Evolutionary conservation across 2,888 invertebrate genomes (phyloP).

Genomic region (Agriopis marginaria): DNA sequence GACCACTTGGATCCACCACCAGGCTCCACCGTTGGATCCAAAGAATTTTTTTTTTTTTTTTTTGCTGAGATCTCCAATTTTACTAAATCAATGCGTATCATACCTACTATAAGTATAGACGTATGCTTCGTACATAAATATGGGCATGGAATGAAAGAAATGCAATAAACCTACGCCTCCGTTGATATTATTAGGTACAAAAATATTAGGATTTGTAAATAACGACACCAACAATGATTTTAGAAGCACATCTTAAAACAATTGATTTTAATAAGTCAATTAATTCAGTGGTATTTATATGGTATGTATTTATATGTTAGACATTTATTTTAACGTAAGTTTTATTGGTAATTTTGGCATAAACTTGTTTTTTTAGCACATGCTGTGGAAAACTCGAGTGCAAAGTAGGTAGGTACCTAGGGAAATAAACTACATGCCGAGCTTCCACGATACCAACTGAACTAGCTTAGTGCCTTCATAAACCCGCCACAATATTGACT

Average conservation of each 20-base stretch:
- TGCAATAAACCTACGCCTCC: not conserved
- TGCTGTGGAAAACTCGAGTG: not conserved
- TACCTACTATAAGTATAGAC: too few species aligned
- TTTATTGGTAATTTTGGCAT: not conserved
- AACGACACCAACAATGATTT: not conserved
- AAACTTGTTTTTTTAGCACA: not conserved
- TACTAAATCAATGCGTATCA: too few species aligned
- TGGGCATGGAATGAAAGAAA: too few species aligned
- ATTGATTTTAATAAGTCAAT: not conserved
- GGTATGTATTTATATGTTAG: not conserved
- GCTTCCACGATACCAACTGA: not conserved
- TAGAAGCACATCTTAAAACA: not conserved
- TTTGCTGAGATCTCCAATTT: too few species aligned
- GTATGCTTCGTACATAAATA: too few species aligned
- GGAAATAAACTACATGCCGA: not conserved
- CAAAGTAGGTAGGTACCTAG: not conserved
- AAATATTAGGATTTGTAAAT: not conserved
- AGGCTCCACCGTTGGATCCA: too few species aligned
- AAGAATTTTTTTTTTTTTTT: too few species aligned
- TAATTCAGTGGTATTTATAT: not conserved
- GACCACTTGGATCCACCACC: too few species aligned
- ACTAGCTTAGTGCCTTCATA: not conserved
- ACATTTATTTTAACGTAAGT: not conserved
- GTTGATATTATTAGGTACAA: not conserved
- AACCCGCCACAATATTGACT: not conserved